These are phyloP conservation scores for Alloplasta piceator DNA, from an alignment of 2,888 invertebrate genomes.

Conservation along the genomic window DNA sequence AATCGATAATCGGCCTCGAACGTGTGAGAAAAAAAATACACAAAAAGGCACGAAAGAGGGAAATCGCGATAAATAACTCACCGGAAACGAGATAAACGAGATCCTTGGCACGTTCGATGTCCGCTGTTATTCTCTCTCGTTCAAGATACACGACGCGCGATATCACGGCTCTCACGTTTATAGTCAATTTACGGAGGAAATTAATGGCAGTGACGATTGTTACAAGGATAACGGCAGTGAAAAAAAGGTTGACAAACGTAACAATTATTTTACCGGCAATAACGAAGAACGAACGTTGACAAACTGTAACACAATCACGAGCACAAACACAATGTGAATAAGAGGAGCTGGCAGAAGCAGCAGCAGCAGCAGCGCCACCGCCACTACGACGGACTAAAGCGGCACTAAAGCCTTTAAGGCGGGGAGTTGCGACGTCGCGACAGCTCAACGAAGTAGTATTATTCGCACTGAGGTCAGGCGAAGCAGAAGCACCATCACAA, in stretches of 20 bases:
- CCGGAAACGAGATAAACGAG: conserved; percentile 30
- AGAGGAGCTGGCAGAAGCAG: conserved; percentile 2
- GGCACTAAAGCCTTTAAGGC: conserved; percentile 27
- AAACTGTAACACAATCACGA: neutral
- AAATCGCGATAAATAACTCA: conserved; percentile 29
- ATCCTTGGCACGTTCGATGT: neutral
- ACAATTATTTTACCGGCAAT: conserved; percentile 36
- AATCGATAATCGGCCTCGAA: conserved; percentile 9
- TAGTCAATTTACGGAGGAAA: conserved; percentile 2
- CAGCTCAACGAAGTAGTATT: conserved; percentile 49
- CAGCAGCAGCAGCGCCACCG: conserved; percentile 32
- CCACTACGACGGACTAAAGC: conserved; percentile 16
- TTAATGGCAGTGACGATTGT: conserved; percentile 19
- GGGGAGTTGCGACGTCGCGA: conserved; percentile 28
- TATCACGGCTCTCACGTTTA: neutral
- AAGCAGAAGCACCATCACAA: conserved; percentile 19
- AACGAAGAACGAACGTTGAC: conserved; percentile 21
- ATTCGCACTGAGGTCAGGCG: conserved; percentile 50
- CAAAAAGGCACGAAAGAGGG: neutral
- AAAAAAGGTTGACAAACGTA: conserved; percentile 35
- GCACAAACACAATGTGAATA: too few species aligned
- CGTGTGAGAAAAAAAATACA: neutral
- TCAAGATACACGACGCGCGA: neutral
- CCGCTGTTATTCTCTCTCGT: conserved; percentile 8
- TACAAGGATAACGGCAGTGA: conserved; percentile 12